A percentile compares a stretch with the other conserved stretches of the same genome.
phyloP scores from a whole-genome alignment of 2,113 vertebrate genomes.

The Caracal caracal region DNA sequence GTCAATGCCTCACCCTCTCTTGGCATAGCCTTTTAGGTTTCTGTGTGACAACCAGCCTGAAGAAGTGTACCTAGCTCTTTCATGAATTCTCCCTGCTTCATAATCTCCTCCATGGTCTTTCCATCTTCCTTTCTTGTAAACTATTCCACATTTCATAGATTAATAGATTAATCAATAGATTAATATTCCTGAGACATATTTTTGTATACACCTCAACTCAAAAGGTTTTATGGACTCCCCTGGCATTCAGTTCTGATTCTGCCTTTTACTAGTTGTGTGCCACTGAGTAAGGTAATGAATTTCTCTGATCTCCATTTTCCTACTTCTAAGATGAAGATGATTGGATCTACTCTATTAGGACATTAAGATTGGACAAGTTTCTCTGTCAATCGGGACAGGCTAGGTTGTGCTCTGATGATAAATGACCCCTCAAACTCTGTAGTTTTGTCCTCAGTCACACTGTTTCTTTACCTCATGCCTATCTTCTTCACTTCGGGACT shows the following conservation, averaged over 20 bases:
- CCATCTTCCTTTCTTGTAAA: not conserved
- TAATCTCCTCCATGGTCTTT: not conserved
- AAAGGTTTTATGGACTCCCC: not conserved
- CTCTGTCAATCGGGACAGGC: not conserved
- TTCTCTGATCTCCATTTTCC: not conserved
- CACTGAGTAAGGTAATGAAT: not conserved
- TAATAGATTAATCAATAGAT: not conserved
- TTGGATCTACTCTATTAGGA: not conserved
- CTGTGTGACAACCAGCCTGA: not conserved
- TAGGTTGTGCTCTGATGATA: not conserved
- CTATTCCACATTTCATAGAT: not conserved
- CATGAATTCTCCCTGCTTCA: not conserved
- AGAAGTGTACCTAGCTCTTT: not conserved
- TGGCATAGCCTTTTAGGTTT: not conserved
- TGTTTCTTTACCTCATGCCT: not conserved
- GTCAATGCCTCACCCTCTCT: not conserved
- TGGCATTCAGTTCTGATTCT: not conserved
- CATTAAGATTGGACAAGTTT: not conserved
- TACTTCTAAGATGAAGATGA: slow-evolving; percentile 32
- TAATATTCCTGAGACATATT: not conserved
- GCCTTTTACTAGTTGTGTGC: not conserved
- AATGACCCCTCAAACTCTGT: not conserved
- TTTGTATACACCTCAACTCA: not conserved
- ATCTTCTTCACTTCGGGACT: not conserved
- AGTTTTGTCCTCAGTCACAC: not conserved